Evolutionary conservation across 2,113 vertebrate genomes (phyloP).

Genomic region (Cichladusa arquata): DNA sequence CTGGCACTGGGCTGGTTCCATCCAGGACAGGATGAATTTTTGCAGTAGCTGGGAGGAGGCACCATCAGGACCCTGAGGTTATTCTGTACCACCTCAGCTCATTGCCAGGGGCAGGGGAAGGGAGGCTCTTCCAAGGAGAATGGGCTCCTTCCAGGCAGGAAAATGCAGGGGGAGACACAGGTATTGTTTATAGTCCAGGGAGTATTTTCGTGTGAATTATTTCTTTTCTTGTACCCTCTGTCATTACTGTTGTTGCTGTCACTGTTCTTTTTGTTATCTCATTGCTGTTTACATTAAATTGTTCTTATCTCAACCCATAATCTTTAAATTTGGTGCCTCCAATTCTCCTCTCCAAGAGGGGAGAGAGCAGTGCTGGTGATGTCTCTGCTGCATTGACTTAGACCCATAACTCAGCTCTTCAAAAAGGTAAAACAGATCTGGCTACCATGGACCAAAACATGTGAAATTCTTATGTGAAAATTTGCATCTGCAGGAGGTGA

Average conservation of each 20-base stretch:
- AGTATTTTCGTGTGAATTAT: neutral
- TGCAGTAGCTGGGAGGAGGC: neutral
- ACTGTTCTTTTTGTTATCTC: neutral
- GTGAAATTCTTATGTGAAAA: neutral
- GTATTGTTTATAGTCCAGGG: neutral
- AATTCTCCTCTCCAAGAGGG: neutral
- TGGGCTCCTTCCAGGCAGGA: neutral
- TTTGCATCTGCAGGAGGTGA: neutral
- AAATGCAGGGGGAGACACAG: accelerated
- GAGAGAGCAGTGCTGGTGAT: neutral
- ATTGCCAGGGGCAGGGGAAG: neutral
- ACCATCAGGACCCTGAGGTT: neutral
- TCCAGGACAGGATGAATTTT: neutral
- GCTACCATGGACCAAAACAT: neutral
- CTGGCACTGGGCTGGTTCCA: accelerated
- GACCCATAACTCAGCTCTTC: neutral
- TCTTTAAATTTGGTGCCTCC: neutral
- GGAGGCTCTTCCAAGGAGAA: neutral
- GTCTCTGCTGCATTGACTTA: neutral
- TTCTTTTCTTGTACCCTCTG: neutral
- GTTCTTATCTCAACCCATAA: neutral
- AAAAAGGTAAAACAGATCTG: neutral
- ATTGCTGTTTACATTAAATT: neutral
- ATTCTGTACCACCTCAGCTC: neutral
- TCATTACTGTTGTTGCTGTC: neutral